phyloP scores from a whole-genome alignment of 2,888 invertebrate genomes.

The Tyria jacobaeae region DNA sequence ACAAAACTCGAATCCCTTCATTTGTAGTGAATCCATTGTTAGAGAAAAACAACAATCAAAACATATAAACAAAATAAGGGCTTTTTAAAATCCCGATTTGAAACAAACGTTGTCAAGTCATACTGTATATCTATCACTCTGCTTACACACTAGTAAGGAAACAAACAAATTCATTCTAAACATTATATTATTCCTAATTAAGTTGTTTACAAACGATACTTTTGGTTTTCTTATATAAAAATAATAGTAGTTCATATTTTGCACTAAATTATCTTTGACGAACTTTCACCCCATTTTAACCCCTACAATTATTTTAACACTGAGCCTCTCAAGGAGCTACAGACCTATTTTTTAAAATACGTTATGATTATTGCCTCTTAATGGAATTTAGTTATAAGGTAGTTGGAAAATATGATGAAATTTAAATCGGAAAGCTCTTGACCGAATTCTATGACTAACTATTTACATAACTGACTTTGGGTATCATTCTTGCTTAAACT shows the following conservation, averaged over 20 bases:
- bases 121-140: constrained; percentile 15
- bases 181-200: constrained; percentile 26
- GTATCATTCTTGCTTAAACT: constrained; percentile 37
- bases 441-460: constrained; percentile 49
- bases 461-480: constrained; percentile 74
- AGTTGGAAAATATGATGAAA: constrained; percentile 2
- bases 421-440: constrained; percentile 30
- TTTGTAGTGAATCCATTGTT: constrained; percentile 18
- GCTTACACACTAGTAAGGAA: constrained; percentile 20
- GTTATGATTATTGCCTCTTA: neutral
- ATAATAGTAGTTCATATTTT: constrained; percentile 52
- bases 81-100: constrained; percentile 11
- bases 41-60: constrained; percentile 25
- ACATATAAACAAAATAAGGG: constrained; percentile 4
- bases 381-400: neutral
- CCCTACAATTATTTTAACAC: neutral
- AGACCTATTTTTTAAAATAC: constrained; percentile 1
- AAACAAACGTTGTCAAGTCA: constrained; percentile 14
- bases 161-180: constrained; percentile 28
- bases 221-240: constrained; percentile 74
- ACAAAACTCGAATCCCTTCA: constrained; percentile 37
- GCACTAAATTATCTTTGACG: neutral
- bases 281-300: neutral
- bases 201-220: constrained; percentile 49
- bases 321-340: neutral